Base-by-base conservation (phyloP, 2,888 invertebrate genomes). In the Cephus pygmeus region DNA sequence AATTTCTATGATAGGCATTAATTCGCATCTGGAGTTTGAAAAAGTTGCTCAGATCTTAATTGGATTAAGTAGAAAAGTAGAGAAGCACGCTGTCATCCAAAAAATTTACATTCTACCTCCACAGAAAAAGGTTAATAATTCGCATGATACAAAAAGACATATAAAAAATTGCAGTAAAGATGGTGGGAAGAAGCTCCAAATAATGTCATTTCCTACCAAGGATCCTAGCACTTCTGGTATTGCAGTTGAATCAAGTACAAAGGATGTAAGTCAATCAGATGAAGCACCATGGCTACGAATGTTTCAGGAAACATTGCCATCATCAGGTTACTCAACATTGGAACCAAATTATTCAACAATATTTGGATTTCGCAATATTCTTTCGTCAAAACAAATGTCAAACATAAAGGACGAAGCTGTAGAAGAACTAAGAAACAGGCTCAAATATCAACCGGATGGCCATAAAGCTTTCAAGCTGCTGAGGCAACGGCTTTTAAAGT, bases 401-500 rank as follows among this genome's bases (percentile, higher is more conserved):
- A 69, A 69, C 15, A 69, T 69, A 73, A 30, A 76, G 12, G 73
- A 76, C 12, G n/a, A 75, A 35, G 74, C 15, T n/a, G 23, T 4
- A 34, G 35, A 69, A 1, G n/a, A 40, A 75, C 23, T 12, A 15
- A 40, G 34, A 34, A 73, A 69, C 1, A 34, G 34, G 31, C 69
- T n/a, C 31, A 30, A 31, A 4, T 71, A 71, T 15, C 40, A 69
- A 4, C 35, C 69, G 11, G 74, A 76, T 30, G 79, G 79, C 23
- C 15, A 31, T 34, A 68, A 34, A 36, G 79, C 76, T n/a, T 76
- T 77, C 31, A 34, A 74, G 34, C 69, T 84, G 73, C 82, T 91
- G 9, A 87, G 83, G 80, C 83, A 75, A 40, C 86, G 91, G 30
- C 83, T 90, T 23, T 40, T 86, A 34, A 85, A 86, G 73, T 83